Evolutionary conservation across 2,113 vertebrate species (phyloP).

Genomic region (Australoheros scitulus): DNA sequence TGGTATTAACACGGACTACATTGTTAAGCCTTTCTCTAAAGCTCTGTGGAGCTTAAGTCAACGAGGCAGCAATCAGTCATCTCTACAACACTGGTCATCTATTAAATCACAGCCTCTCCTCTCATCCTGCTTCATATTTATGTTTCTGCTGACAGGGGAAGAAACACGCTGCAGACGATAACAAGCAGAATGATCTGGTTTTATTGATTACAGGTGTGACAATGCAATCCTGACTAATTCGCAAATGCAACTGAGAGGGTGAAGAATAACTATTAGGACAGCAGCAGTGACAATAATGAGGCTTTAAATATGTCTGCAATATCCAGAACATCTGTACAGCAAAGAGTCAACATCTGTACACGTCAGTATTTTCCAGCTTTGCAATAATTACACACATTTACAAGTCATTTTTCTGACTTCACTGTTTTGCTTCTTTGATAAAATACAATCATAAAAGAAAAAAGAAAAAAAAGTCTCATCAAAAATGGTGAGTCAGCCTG

Average conservation of each 20-base stretch:
- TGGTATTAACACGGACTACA: slow-evolving; percentile 27
- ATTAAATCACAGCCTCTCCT: not conserved
- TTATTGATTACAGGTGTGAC: slow-evolving; percentile 62
- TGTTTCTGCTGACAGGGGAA: slow-evolving; percentile 55
- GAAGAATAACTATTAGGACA: slow-evolving; percentile 25
- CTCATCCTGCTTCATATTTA: slow-evolving; percentile 64
- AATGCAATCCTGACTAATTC: slow-evolving; percentile 8
- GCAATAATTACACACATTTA: slow-evolving; percentile 69
- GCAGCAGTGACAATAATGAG: not conserved
- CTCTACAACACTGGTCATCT: slow-evolving; percentile 49
- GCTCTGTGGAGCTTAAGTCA: slow-evolving; percentile 50
- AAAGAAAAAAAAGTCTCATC: slow-evolving; percentile 13
- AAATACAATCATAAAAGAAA: slow-evolving; percentile 30
- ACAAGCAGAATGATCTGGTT: slow-evolving; percentile 21
- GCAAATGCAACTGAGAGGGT: slow-evolving; percentile 14
- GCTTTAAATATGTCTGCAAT: slow-evolving; percentile 21
- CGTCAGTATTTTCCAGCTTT: slow-evolving; percentile 53
- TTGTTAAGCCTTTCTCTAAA: slow-evolving; percentile 49
- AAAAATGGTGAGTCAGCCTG: not conserved
- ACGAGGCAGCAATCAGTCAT: slow-evolving; percentile 35
- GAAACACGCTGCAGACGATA: too few relatives aligned
- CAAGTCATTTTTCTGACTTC: slow-evolving; percentile 38
- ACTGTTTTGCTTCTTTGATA: slow-evolving; percentile 25
- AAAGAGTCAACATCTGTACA: slow-evolving; percentile 54
- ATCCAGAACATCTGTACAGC: slow-evolving; percentile 50